Base-by-base conservation (phyloP, 2,888 invertebrate genomes). In the Formica aserva region DNA sequence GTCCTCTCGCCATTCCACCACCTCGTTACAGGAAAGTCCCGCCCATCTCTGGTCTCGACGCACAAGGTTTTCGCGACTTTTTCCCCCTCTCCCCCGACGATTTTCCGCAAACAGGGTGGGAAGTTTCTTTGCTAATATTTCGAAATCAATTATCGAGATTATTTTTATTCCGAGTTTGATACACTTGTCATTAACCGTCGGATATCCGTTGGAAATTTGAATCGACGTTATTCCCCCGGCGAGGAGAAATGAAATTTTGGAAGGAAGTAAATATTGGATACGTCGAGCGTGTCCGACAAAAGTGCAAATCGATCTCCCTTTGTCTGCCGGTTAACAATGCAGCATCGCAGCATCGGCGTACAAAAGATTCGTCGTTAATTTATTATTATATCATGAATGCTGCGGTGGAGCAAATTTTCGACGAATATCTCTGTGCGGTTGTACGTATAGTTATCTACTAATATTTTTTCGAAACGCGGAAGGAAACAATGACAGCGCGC, bases 301-400 rank as follows among this genome's bases (percentile, higher is more conserved):
- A 85, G 76, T 86, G 84, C 84, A 77, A 85, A 88, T 89, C 85
- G 86, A 89, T 90, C 87, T 82, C 66, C 71, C 85, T 83, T 89
- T 89, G 87, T 86, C 48, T 62, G 62, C 29, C 55, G 76, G 87
- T 86, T 88, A 86, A 89, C 89, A 90, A 86, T 89, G 85, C 88
- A 63, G 84, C 83, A 86, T 89, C 86, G 91, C 83, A 8, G 52
- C 45, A 8, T 80, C 80, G 77, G 62, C 45, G 78, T 62, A 90
- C 86, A 90, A 90, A 89, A 90, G 90, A 90, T 90, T 86, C 83
- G 86, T 9, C 88, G 88, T 90, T 90, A 90, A 89, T 90, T 90
- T 90, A 90, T 89, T 89, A 83, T 88, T 88, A 69, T 84, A 85
- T 63, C 63, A 45, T 83, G 87, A 86, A 87, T 88, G 86, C 82